Evolutionary conservation across 1,140 invertebrate genomes (phyloP), one percentile per base, ranked within the genome.

Genomic region (Protaetia brevitarsis): DNA sequence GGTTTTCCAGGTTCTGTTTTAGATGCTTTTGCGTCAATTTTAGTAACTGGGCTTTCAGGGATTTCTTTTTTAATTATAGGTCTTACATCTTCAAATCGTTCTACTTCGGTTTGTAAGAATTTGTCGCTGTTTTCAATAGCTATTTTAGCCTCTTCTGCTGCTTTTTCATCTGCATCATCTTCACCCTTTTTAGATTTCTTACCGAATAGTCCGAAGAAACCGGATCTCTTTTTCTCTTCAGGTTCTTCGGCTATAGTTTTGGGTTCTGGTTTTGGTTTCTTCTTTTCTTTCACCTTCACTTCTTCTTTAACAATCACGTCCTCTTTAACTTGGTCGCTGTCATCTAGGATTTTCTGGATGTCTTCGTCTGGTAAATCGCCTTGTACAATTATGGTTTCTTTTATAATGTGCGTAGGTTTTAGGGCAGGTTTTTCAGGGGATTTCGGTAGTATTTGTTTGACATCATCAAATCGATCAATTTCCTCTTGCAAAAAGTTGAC

Each of bases 141-240:
- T 13, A 59, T 58, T 21, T 59, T 30, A 28, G 29, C 6, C 10
- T 29, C 57, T 59, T 59, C 29, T 11, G 64, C 59, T 10, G 27
- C 11, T 59, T 59, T 13, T 13, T 71, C 68, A 27, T 69, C 64
- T 2, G 56, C 41, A 10, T 67, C 62, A 28, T 41, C 63, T 29
- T 71, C 63, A 11, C 67, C 62, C 56, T 71, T 67, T 56, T 72
- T 71, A 56, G 65, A 67, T 65, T 69, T 73, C 59, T 74, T 74
- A 16, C 66, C 64, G 65, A 72, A 72, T 51, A 71, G 45, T 10
- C 61, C 65, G 66, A 72, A 69, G 66, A 72, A 72, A 27, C 66
- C 66, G 26, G 37, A 61, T 63, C 56, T 70, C 65, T 71, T 74
- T 16, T 69, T 41, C 19, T 60, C 58, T 26, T 29, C 57, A 31